Conservation (phyloP, 2,888 invertebrate genomes). For the Pristionchus mayeri region DNA sequence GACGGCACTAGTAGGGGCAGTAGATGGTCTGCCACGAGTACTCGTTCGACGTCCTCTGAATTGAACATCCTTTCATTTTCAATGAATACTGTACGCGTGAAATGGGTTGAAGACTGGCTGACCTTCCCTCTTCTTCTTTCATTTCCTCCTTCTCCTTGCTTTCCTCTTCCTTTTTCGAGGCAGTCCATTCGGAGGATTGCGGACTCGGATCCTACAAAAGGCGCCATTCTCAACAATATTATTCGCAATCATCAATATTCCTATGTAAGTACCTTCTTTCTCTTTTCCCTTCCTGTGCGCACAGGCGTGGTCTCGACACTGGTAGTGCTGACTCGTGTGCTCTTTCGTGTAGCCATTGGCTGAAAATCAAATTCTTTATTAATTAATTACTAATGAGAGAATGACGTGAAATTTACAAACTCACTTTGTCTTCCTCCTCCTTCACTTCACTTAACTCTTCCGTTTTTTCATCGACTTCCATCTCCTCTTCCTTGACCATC, state of each 20-base stretch:
- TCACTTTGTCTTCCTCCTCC: neutral
- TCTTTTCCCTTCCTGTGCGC: neutral
- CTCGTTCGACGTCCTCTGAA: neutral
- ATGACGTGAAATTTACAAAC: neutral
- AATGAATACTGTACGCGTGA: neutral
- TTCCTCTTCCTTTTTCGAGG: slow-evolving; percentile 9
- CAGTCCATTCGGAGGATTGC: neutral
- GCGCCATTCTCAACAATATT: neutral
- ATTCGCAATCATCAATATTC: neutral
- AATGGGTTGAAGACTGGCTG: too few relatives aligned
- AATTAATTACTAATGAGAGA: neutral
- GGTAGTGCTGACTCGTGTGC: neutral
- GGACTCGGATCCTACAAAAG: slow-evolving; percentile 7
- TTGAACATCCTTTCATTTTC: neutral
- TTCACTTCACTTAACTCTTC: neutral
- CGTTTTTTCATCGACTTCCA: slow-evolving; percentile 2
- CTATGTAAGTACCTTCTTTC: neutral
- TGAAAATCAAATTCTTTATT: neutral
- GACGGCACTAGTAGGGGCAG: neutral
- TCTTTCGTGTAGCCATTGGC: slow-evolving; percentile 1
- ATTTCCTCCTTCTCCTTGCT: neutral
- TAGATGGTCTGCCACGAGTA: neutral
- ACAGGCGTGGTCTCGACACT: slow-evolving; percentile 11
- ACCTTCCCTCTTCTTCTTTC: neutral
- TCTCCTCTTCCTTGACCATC: neutral